Evolutionary conservation across 1,140 invertebrate genomes (phyloP), one percentile per base, ranked within the genome.

Genomic region (Sycophila sp.): DNA sequence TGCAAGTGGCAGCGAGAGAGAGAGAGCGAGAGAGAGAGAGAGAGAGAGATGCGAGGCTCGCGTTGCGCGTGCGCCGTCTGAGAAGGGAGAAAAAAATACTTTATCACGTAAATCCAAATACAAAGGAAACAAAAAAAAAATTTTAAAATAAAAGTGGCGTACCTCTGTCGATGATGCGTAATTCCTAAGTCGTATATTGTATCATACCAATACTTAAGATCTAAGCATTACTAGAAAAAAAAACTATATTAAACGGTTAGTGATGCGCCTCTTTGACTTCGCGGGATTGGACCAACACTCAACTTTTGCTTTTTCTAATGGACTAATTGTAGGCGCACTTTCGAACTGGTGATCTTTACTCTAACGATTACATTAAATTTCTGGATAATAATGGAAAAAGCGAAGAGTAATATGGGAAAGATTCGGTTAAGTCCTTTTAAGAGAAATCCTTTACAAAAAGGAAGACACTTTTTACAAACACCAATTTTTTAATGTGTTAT

Each of bases 111-210:
- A 66, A 66, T 24, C n/a, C 17, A 42, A 17, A 42, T 24, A 7
- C 15, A 32, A 56, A 34, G 17, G 36, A 56, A 47, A 47, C 11
- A 40, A 62, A 47, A 47, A 30, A 30, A 62, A 47, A 19, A n/a
- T n/a, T n/a, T 53, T 30, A 38, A 42, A 45, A 15, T 59, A 58
- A 63, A 38, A 47, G 42, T 63, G 59, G 19, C 73, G 72, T 78
- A 78, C 76, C 76, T 78, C 73, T 80, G 78, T 82, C 78, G 76
- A 75, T 72, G 70, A 83, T 76, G 73, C 79, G 75, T 78, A 78
- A 81, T 73, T 79, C 75, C 78, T 81, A 83, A 83, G 78, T 77
- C 82, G 75, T 83, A 78, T 83, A 80, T 71, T 84, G 83, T 84
- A 83, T 73, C 75, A 83, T 83, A 84, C 64, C 77, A 70, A 81